Evolutionary conservation across 2,888 invertebrate species (phyloP).

Genomic region (Pachliopta kotzebuea): DNA sequence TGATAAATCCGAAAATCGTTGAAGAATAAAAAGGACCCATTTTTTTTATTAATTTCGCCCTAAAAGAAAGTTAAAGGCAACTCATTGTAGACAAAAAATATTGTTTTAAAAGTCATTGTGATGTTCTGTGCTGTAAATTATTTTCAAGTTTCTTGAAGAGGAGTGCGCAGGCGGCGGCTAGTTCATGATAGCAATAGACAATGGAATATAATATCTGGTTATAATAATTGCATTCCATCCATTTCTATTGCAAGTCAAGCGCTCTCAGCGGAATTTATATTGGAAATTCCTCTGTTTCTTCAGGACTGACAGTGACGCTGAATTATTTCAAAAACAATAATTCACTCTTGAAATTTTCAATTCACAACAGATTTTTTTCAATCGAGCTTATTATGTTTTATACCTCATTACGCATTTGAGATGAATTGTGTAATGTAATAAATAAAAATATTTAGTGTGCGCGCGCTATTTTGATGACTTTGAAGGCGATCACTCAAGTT

Average conservation of each 20-base stretch:
- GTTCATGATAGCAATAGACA: background rate
- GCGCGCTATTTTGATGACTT: too few relatives aligned
- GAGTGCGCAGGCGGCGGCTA: background rate
- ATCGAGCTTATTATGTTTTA: background rate
- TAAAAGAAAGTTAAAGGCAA: too few relatives aligned
- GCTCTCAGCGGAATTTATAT: conserved; percentile 5
- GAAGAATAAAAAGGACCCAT: too few relatives aligned
- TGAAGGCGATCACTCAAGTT: too few relatives aligned
- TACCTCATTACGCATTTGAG: background rate
- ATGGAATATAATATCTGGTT: background rate
- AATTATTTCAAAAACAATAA: conserved; percentile 3
- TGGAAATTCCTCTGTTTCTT: conserved; percentile 4
- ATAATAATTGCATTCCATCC: conserved; percentile 6
- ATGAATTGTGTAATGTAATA: too few relatives aligned
- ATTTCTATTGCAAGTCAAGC: conserved; percentile 2
- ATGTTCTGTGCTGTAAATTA: too few relatives aligned
- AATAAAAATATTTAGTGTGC: too few relatives aligned
- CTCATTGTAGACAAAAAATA: too few relatives aligned
- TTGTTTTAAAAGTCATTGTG: too few relatives aligned
- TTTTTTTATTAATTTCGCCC: too few relatives aligned
- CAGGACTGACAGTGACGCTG: background rate
- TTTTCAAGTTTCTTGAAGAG: background rate
- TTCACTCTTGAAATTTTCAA: background rate
- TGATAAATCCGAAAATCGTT: too few relatives aligned
- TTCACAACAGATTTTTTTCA: background rate